Conservation (phyloP, 2,113 vertebrate genomes). For the Notothenia coriiceps region DNA sequence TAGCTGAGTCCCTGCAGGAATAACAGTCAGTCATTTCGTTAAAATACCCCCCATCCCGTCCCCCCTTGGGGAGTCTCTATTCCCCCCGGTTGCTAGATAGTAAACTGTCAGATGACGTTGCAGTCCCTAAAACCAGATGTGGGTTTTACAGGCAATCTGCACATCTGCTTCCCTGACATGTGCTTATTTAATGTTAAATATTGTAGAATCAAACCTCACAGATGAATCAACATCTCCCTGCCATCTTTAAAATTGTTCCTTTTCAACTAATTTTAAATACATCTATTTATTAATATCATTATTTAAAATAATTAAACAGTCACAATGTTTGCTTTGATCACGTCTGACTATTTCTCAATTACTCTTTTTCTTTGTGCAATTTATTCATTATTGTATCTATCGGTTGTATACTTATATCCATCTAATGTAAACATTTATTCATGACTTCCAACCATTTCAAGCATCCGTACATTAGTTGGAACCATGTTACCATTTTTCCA, state of each 20-base stretch:
- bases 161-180: constrained; percentile 35
- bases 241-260: not conserved
- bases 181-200: not conserved
- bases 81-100: not conserved
- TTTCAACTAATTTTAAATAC: not conserved
- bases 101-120: constrained; percentile 10
- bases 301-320: too few species aligned
- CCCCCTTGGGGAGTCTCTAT: constrained; percentile 54
- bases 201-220: not conserved
- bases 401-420: too few species aligned
- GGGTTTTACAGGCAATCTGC: constrained; percentile 4
- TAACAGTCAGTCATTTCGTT: constrained; percentile 52
- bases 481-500: too few species aligned
- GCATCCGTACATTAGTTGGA: too few species aligned
- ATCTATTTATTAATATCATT: too few species aligned
- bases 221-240: not conserved
- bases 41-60: constrained; percentile 4
- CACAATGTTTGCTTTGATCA: too few species aligned
- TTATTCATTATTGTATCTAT: too few species aligned
- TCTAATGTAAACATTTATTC: too few species aligned
- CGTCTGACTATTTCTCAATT: too few species aligned
- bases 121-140: constrained; percentile 26
- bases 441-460: too few species aligned
- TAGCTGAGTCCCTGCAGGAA: constrained; percentile 38
- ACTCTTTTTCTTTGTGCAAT: too few species aligned